Evolutionary conservation across 2,888 invertebrate genomes (phyloP), one percentile per base, ranked within the genome.

Genomic region (Laothoe populi): DNA sequence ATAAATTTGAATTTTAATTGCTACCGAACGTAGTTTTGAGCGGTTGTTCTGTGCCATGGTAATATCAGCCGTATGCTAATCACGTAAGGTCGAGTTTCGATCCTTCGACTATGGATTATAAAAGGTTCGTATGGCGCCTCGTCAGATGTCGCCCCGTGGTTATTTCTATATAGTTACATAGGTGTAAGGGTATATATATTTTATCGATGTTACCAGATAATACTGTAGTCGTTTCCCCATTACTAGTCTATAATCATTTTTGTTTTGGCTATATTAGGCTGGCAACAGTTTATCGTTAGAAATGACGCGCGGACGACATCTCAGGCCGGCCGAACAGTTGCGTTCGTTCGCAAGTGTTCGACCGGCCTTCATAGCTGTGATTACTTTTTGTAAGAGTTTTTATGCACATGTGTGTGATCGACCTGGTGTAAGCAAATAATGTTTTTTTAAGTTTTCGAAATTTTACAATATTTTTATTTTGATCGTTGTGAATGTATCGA

Each of bases 391-490:
- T 65, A 63, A 62, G 61, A 57, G 57, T 60, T 63, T 57, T 60
- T 58, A 63, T 44, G 59, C 38, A 60, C 49, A 65, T 59, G 69
- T 68, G 67, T 70, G 42, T 65, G 66, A 67, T 70, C 68, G 67
- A 70, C 67, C 69, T 53, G 53, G 31, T 53, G 26, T 31, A 49
- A 35, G 53, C 19, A 53, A 53, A 73, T 75, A 73, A 74, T 65
- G 64, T 65, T 74, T 75, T 73, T 74, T 79, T 75, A 71, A 70
- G 65, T 79, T 77, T 82, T 82, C 72, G 77, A 81, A 67, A 72
- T 72, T 82, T 77, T 82, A 80, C 75, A 80, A 73, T 72, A 67
- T 63, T 53, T 8, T 35, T 35, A 8, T 53, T 19, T 19, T 19
- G 53, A 19, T 19, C 19, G 53, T 19, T 35, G 35, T 21, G 19